A percentile compares a stretch with the other conserved stretches of the same genome.
Conservation (phyloP, 2,888 invertebrate genomes). For the Rhaphigaster nebulosa region DNA sequence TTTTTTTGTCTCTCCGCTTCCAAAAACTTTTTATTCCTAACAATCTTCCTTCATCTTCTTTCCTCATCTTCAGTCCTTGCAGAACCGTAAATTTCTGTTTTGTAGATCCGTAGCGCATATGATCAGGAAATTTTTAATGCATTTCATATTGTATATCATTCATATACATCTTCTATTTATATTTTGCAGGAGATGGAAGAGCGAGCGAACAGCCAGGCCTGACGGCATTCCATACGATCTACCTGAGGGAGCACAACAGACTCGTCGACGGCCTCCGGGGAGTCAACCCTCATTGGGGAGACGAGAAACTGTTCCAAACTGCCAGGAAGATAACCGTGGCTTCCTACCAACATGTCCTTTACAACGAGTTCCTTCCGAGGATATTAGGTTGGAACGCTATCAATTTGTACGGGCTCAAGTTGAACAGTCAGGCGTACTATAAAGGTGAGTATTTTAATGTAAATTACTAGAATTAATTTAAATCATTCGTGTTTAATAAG, state of each 20-base stretch:
- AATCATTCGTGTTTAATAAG: too few relatives aligned
- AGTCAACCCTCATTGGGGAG: conserved; percentile 91
- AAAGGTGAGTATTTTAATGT: conserved; percentile 71
- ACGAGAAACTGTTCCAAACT: conserved; percentile 87
- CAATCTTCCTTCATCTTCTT: too few relatives aligned
- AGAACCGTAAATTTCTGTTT: too few relatives aligned
- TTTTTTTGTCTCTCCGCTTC: too few relatives aligned
- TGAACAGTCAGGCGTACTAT: conserved; percentile 87
- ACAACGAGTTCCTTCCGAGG: conserved; percentile 91
- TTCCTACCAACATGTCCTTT: conserved; percentile 84
- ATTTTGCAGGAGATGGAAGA: conserved; percentile 80
- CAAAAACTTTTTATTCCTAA: too few relatives aligned
- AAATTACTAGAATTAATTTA: too few relatives aligned
- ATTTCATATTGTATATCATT: too few relatives aligned
- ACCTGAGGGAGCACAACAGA: conserved; percentile 91
- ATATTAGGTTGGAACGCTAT: conserved; percentile 92
- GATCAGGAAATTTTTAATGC: too few relatives aligned
- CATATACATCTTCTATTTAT: too few relatives aligned
- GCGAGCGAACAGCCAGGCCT: conserved; percentile 94
- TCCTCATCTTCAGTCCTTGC: too few relatives aligned
- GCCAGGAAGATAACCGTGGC: conserved; percentile 84
- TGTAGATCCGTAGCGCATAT: too few relatives aligned
- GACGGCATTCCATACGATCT: conserved; percentile 89
- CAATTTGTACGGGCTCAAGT: conserved; percentile 87
- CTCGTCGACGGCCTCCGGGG: conserved; percentile 82